Percentiles rank a stretch among this genome's conserved stretches.
These are phyloP conservation scores for Pampus argenteus DNA, from an alignment of 2,797 vertebrate species.

Conservation along the genomic window DNA sequence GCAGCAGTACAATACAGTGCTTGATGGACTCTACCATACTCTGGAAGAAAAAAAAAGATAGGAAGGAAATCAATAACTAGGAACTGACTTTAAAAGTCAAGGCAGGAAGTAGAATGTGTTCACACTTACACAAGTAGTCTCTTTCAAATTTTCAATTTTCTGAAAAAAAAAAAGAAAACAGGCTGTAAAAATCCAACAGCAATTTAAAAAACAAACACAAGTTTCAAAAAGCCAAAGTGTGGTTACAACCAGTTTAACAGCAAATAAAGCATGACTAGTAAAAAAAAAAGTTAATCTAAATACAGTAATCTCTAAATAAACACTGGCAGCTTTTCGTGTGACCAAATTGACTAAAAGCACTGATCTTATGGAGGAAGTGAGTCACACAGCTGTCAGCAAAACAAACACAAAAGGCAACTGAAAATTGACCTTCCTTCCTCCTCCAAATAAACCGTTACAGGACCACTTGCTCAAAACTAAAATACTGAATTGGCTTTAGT, in stretches of 20 bases:
- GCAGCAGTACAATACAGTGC: slow-evolving; percentile 99
- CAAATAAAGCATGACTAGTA: not conserved
- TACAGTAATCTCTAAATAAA: not conserved
- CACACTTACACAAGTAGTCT: slow-evolving; percentile 97
- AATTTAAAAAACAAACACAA: slow-evolving; percentile 11
- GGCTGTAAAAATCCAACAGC: slow-evolving; percentile 5
- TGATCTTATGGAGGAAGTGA: slow-evolving; percentile 51
- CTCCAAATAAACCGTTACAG: not conserved
- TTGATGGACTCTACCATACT: slow-evolving; percentile 99
- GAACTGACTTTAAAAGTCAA: slow-evolving; percentile 18
- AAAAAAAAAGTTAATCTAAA: not conserved
- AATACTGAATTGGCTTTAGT: not conserved
- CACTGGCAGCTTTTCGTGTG: not conserved
- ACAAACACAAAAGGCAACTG: not conserved
- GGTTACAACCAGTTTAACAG: slow-evolving; percentile 7
- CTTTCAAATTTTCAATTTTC: slow-evolving; percentile 98
- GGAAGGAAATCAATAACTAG: slow-evolving; percentile 25
- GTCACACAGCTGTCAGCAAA: slow-evolving; percentile 26
- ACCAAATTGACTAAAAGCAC: slow-evolving; percentile 8
- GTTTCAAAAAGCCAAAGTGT: not conserved
- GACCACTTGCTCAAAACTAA: not conserved
- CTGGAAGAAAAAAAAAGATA: slow-evolving; percentile 81
- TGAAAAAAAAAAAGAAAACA: slow-evolving; percentile 73
- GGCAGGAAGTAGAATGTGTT: slow-evolving; percentile 33
- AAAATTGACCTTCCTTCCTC: slow-evolving; percentile 30